Evolutionary conservation across 1,140 invertebrate species (phyloP).

Genomic region (Pseudomyrmex concolor): DNA sequence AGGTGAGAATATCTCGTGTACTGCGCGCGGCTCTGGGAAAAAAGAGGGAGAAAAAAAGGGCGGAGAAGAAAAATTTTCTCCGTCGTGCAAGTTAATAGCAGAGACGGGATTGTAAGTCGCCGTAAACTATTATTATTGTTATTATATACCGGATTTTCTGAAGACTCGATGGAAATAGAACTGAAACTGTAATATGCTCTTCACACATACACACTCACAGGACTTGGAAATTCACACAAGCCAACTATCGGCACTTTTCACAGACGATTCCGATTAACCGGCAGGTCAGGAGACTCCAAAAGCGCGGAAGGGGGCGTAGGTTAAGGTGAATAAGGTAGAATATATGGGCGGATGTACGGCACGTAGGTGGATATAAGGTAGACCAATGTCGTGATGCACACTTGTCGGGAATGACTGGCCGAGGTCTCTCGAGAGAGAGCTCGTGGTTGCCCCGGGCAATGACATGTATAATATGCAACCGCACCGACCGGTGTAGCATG

Average conservation of each 20-base stretch:
- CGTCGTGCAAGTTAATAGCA: neutral
- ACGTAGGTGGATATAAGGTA: constrained; percentile 70
- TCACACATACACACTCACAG: too few species aligned
- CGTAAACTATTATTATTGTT: constrained; percentile 18
- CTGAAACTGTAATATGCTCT: neutral
- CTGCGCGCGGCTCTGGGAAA: constrained; percentile 27
- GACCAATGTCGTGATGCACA: constrained; percentile 79
- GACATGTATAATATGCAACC: constrained; percentile 75
- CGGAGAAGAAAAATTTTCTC: neutral
- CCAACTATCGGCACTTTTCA: constrained; percentile 7
- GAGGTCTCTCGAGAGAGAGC: constrained; percentile 71
- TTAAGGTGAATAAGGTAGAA: constrained; percentile 66
- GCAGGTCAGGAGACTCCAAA: constrained; percentile 62
- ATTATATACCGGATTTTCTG: constrained; percentile 6
- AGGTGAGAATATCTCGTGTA: constrained; percentile 59
- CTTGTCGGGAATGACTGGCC: constrained; percentile 81
- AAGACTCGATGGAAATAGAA: neutral
- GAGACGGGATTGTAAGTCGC: constrained; percentile 16
- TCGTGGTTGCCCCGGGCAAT: constrained; percentile 79
- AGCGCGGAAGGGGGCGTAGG: constrained; percentile 35
- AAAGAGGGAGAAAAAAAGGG: constrained; percentile 3
- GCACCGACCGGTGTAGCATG: constrained; percentile 60
- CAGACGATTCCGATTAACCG: constrained; percentile 66
- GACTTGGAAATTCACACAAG: neutral
- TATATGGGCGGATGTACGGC: constrained; percentile 55